These are phyloP conservation scores for Corythoichthys intestinalis DNA, from an alignment of 2,113 vertebrate genomes.

Conservation along the genomic window DNA sequence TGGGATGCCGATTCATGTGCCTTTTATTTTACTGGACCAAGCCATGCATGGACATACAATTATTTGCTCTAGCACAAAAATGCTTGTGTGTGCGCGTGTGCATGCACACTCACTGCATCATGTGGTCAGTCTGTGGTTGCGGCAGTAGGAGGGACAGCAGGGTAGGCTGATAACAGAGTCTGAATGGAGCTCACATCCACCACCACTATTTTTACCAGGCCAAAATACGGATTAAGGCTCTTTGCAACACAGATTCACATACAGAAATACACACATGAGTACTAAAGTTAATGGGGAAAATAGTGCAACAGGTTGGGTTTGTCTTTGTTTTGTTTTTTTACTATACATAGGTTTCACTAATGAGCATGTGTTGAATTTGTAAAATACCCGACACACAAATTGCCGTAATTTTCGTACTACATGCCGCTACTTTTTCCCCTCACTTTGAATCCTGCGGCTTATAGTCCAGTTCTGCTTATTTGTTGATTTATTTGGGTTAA, in stretches of 20 bases:
- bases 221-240: slow-evolving; percentile 55
- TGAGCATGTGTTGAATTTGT: background rate
- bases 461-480: too few species aligned
- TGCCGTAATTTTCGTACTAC: too few species aligned
- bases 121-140: slow-evolving; percentile 69
- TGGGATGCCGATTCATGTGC: slow-evolving; percentile 46
- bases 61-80: slow-evolving; percentile 46
- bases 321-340: background rate
- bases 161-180: slow-evolving; percentile 71
- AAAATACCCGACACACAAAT: background rate
- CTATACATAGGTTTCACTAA: background rate
- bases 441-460: too few species aligned
- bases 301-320: background rate
- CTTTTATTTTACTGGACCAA: slow-evolving; percentile 46
- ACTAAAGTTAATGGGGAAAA: slow-evolving; percentile 39
- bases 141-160: slow-evolving; percentile 66
- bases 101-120: slow-evolving; percentile 20
- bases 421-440: too few species aligned
- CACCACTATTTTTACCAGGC: slow-evolving; percentile 70
- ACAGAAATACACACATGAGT: slow-evolving; percentile 21
- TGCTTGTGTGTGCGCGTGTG: slow-evolving; percentile 15
- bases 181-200: slow-evolving; percentile 69
- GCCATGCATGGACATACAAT: slow-evolving; percentile 39
- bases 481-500: too few species aligned
- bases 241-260: slow-evolving; percentile 43